phyloP scores from a whole-genome alignment of 2,888 invertebrate genomes.

The Abscondita cerata region DNA sequence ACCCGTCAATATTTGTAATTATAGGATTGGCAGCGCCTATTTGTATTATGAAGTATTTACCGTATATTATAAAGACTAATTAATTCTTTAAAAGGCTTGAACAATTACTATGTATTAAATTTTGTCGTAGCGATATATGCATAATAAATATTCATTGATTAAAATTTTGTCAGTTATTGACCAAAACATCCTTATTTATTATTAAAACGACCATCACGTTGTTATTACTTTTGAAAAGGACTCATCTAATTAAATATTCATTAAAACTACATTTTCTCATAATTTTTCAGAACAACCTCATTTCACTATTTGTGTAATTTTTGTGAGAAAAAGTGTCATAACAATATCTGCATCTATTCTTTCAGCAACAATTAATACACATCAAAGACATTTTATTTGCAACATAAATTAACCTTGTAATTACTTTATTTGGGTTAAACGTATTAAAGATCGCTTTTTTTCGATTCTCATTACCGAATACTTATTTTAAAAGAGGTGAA shows the following conservation, averaged over 20 bases:
- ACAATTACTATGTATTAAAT: no score
- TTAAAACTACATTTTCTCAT: neutral
- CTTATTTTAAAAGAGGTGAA: neutral
- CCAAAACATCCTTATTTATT: no score
- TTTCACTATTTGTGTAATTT: neutral
- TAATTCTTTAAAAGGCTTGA: no score
- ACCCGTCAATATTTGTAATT: neutral
- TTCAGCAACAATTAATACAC: neutral
- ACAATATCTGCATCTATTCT: constrained; percentile 4
- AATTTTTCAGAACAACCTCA: neutral
- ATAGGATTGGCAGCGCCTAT: no score
- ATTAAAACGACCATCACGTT: no score
- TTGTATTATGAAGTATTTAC: neutral
- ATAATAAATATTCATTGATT: no score
- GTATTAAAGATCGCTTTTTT: neutral
- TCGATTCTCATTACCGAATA: neutral
- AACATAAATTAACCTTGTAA: constrained; percentile 4
- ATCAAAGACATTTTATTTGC: neutral
- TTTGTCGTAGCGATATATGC: no score
- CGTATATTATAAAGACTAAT: no score
- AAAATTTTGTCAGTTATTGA: no score
- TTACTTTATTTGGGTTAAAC: constrained; percentile 7
- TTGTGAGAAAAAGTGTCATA: neutral
- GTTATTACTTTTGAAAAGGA: no score
- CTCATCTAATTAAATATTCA: no score